These are phyloP conservation scores for Callyntrura sp. DNA, from an alignment of 2,888 invertebrate species.

Conservation along the genomic window DNA sequence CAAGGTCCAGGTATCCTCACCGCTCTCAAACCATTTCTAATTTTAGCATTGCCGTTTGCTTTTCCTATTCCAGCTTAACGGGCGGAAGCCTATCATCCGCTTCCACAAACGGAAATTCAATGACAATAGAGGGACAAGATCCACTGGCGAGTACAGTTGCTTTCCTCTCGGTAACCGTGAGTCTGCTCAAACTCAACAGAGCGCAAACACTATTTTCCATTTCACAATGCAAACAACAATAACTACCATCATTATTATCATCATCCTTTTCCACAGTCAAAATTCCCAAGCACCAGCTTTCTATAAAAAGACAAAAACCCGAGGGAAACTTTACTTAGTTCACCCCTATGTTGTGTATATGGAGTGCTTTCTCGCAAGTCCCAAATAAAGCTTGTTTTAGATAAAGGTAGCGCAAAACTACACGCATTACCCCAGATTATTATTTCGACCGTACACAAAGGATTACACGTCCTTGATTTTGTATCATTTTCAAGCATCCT, in stretches of 20 bases:
- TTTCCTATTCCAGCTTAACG: background rate
- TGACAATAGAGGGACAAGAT: background rate
- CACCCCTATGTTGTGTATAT: too few species aligned
- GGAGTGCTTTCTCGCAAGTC: too few species aligned
- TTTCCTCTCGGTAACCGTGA: background rate
- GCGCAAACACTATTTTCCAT: background rate
- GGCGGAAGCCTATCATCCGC: background rate
- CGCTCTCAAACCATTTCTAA: background rate
- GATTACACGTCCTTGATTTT: conserved; percentile 19
- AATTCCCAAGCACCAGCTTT: too few species aligned
- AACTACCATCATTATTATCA: background rate
- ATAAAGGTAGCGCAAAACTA: too few species aligned
- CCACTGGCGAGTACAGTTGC: background rate
- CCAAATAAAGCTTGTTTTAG: too few species aligned
- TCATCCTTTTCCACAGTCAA: background rate
- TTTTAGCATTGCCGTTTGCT: background rate
- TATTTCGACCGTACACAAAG: conserved; percentile 6
- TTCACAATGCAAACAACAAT: conserved; percentile 18
- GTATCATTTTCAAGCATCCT: background rate
- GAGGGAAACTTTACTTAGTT: too few species aligned
- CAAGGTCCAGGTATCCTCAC: too few species aligned
- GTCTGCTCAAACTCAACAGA: background rate
- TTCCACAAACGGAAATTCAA: background rate
- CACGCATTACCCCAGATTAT: too few species aligned
- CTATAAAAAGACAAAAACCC: too few species aligned